These are phyloP conservation scores for Vultur gryphus DNA, from an alignment of 2,797 vertebrate species.

Conservation along the genomic window DNA sequence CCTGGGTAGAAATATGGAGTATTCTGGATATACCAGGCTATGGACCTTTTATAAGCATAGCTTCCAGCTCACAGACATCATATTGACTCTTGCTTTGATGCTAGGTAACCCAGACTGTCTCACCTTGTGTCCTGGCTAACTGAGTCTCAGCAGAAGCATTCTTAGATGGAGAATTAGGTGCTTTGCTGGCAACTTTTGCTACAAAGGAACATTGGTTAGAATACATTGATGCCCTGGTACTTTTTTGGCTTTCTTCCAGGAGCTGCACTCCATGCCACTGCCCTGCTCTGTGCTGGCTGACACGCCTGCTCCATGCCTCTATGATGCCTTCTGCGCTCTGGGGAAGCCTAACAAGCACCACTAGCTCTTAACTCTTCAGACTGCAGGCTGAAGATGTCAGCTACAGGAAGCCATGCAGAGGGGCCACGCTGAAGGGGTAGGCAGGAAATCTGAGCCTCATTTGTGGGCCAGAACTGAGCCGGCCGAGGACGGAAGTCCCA, in stretches of 20 bases:
- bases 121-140: fast-evolving
- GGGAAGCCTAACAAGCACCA: not conserved
- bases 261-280: not conserved
- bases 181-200: not conserved
- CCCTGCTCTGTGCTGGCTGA: not conserved
- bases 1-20: not conserved
- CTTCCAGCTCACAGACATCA: not conserved
- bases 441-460: slow-evolving; percentile 39
- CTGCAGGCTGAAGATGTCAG: not conserved
- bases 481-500: not conserved
- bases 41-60: not conserved
- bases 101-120: not conserved
- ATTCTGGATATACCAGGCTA: not conserved
- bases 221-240: too few species aligned
- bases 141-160: not conserved
- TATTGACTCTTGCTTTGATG: not conserved
- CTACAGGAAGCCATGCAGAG: slow-evolving; percentile 46
- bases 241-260: not conserved
- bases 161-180: not conserved
- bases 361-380: not conserved
- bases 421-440: slow-evolving; percentile 14
- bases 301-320: not conserved
- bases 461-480: not conserved
- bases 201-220: not conserved
- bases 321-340: fast-evolving